Base-by-base conservation (phyloP, 2,113 vertebrate species). In the Scatophagus argus region DNA sequence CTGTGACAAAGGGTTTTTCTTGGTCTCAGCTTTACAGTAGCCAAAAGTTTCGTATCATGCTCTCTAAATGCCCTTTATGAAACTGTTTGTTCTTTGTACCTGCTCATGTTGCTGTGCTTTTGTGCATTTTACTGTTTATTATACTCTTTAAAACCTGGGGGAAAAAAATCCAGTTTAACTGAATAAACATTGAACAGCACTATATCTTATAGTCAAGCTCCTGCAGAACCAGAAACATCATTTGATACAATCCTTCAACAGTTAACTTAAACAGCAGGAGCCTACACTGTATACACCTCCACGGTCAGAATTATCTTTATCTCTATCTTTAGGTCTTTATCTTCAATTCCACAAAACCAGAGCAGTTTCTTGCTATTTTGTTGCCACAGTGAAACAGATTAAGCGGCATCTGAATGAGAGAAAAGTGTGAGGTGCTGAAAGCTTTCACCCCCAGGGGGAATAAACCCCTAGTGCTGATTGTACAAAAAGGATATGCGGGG, bases 401-500 rank as follows among this genome's bases (percentile, higher is more conserved):
- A 78, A 55, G 29, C 46, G 16, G 54, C 43, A 74, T 70, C 32
- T 69, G 66, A 23, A 68, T 65, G 54, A 78, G 21, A 51, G 43
- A 65, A 73, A 78, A 41, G 17, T 70, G 60, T 51, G 11, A 59
- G 29, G 74, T 59, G 41, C 58, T 65, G 27, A 74, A 68, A 59
- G 68, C 82, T 74, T 79, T 49, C 27, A 44, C 51, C 79, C 64
- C 2, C 2, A 52, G 62, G 55, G 62, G 4, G 41, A 60, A 66
- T 59, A 36, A 78, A 23, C 34, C 52, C 52, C 44, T 65, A 31
- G 70, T 56, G 39, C 49, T 72, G 51, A 65, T 81, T 88, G 56
- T 71, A 49, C 56, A 77, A 79, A 77, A 43, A 81, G 58, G 60
- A 78, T 65, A 63, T 66, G 31, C 54, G 60, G 74, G 60, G 55